Base-by-base conservation (phyloP, 2,113 vertebrate species). In the Antigone vipio region DNA sequence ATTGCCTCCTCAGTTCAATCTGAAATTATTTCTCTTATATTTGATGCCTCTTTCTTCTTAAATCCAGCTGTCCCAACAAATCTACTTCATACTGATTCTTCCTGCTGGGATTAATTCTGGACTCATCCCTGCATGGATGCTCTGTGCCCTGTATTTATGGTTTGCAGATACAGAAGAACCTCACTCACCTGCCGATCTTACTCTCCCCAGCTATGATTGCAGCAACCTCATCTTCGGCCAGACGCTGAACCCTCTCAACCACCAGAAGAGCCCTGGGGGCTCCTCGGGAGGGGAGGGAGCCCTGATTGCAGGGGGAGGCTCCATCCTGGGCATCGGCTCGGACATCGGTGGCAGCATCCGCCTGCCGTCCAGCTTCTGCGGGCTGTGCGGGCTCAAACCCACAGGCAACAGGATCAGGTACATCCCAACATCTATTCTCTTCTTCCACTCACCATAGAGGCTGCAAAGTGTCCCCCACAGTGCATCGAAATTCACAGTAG, bases 221-320 rank as follows among this genome's bases (percentile, higher is more conserved):
- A 97, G 97, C 72, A 98, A 98, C 47, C 95, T 94, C n/a, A 91
- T 98, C 74, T 98, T 98, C 0, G 98, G 98, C 19, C 97, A 58
- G 58, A 98, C 97, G 0, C 0, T 83, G 92, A 98, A 98, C 72
- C 98, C 98, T 0, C 40, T 97, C 44, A 96, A 97, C 44, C 53
- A 68, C 20, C 89, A 86, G 53, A 98, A 96, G 91, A 96, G 88
- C 69, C 95, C 97, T 0, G 97, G 98, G 9, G 98, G 98, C 45
- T 98, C 98, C 91, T 98, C 98, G 0, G 98, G 98, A 32, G 98
- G 98, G 8, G 98, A 98, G 38, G 98, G 96, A 27, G 98, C 98
- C 34, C 97, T 98, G 82, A 97, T 98, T 0, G 96, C 92, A 2
- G 97, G 78, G 12, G 97, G 98, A 58, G 98, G 98, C 69, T 98